These are phyloP conservation scores for Xestia ashworthii DNA, from an alignment of 2,888 invertebrate genomes.

Conservation along the genomic window DNA sequence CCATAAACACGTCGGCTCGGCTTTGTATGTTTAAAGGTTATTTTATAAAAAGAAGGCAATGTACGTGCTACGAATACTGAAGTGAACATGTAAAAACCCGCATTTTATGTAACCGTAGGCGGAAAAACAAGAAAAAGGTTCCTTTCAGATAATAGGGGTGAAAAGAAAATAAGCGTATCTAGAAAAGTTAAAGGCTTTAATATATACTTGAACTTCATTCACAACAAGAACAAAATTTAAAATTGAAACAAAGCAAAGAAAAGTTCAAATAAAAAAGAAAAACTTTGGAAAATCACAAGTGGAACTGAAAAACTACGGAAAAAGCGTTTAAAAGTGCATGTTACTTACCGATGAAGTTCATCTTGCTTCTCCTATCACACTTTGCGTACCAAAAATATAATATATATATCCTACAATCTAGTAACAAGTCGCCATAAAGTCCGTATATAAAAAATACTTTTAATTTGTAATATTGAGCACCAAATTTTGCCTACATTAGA, in stretches of 20 bases:
- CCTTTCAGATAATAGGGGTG: not conserved
- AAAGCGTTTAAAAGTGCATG: slow-evolving; percentile 39
- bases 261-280: slow-evolving; percentile 12
- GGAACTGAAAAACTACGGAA: not conserved
- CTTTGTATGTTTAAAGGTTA: slow-evolving; percentile 32
- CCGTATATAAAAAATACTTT: slow-evolving; percentile 86
- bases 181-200: not conserved
- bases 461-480: slow-evolving; percentile 84
- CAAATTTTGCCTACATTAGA: slow-evolving; percentile 83
- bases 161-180: not conserved
- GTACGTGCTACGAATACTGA: slow-evolving; percentile 45
- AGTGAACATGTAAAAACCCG: slow-evolving; percentile 26
- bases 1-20: not conserved
- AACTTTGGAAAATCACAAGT: not conserved
- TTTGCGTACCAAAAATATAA: slow-evolving; percentile 70
- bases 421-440: slow-evolving; percentile 83
- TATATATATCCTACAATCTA: slow-evolving; percentile 69
- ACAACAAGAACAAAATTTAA: not conserved
- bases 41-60: slow-evolving; percentile 31
- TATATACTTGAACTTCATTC: slow-evolving; percentile 2
- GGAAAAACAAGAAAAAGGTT: slow-evolving; percentile 4
- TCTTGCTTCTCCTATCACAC: slow-evolving; percentile 80
- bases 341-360: slow-evolving; percentile 89
- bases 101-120: slow-evolving; percentile 35
- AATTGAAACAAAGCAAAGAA: not conserved